Evolutionary conservation across 2,797 vertebrate genomes (phyloP), one percentile per base, ranked within the genome.

Genomic region (Passerculus sandwichensis): DNA sequence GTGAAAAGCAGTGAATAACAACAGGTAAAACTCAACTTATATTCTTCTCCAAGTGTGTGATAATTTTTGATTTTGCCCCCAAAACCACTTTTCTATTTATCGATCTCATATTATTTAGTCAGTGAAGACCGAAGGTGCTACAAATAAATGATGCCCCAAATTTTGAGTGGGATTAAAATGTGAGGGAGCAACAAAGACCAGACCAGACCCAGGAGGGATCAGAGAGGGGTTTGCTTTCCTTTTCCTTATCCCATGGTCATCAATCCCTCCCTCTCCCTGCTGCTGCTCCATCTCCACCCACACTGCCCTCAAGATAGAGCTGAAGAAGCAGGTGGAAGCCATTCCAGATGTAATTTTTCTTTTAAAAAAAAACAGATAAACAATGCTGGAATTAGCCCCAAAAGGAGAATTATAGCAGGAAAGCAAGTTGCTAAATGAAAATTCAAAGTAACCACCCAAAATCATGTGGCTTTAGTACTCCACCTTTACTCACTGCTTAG

Each of bases 41-140:
- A 0, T 61, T 85, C 84, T 59, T 34, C n/a, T 70, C 80, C 50
- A 65, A 2, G 5, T 3, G 8, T 1, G 4, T 0, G 26, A 21
- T 7, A 34, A 75, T 11, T n/a, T 34, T 50, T 3, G 1, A 42
- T 51, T 71, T 34, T 0, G 2, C 5, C 2, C 0, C 3, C 21
- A 60, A 73, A 70, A 3, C 4, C 61, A 14, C 38, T 74, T 50
- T 45, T 40, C 23, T 42, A 2, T 42, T 67, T 30, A 51, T 61
- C 27, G 45, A 15, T 32, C 44, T 11, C 4, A 1, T 29, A 13
- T 34, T 60, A 14, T 30, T 69, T 13, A 54, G 7, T 10, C 45
- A 36, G 14, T 7, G 44, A 69, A 59, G 65, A 34, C 10, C 44
- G 56, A 70, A 73, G 19, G 11, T 42, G 19, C 11, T 50, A 30